Conservation (phyloP, 2,797 vertebrate genomes). For the Phyllotis vaccarum region DNA sequence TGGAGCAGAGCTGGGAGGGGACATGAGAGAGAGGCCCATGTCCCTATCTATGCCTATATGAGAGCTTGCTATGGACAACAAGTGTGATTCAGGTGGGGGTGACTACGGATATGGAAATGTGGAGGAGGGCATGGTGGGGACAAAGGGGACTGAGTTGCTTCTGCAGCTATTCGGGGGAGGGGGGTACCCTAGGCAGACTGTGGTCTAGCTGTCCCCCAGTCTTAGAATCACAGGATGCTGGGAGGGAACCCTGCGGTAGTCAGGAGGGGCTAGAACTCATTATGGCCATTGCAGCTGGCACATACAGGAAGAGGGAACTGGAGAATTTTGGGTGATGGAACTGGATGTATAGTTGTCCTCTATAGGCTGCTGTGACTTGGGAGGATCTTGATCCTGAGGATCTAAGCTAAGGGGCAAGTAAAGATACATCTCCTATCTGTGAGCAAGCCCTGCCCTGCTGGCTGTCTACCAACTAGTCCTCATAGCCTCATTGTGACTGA, state of each 20-base stretch:
- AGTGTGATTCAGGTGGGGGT: not conserved
- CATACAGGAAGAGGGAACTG: not conserved
- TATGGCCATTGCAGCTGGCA: not conserved
- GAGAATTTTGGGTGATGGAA: not conserved
- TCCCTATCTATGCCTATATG: not conserved
- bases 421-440: not conserved
- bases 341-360: not conserved
- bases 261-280: not conserved
- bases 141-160: no score
- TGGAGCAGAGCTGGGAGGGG: not conserved
- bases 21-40: not conserved
- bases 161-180: not conserved
- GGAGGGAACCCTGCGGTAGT: no score
- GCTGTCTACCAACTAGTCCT: not conserved
- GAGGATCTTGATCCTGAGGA: accelerated
- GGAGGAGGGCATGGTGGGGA: not conserved
- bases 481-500: accelerated
- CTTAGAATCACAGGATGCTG: not conserved
- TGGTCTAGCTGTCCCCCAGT: not conserved
- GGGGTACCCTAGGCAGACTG: not conserved
- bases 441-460: not conserved
- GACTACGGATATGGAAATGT: accelerated
- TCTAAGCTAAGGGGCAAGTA: not conserved
- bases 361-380: not conserved
- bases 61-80: not conserved